These are phyloP conservation scores for Lepus townsendii DNA, from an alignment of 2,797 vertebrate genomes.

Conservation along the genomic window DNA sequence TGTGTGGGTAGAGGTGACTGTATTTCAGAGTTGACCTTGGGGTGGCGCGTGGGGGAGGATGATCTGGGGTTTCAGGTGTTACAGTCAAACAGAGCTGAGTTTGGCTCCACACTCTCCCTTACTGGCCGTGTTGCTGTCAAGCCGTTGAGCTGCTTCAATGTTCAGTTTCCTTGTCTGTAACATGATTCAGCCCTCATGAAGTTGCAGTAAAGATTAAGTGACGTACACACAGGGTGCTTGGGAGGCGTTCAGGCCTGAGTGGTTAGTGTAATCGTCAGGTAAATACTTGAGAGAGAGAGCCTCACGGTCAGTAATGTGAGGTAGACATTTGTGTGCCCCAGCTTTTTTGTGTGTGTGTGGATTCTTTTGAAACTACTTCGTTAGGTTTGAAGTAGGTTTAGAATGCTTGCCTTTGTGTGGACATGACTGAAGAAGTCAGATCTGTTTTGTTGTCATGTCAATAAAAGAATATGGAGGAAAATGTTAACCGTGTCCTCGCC, in stretches of 20 bases:
- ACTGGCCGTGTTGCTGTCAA: background rate
- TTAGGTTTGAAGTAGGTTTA: slow-evolving; percentile 30
- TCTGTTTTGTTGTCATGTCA: background rate
- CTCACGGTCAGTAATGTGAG: background rate
- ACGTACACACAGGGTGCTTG: background rate
- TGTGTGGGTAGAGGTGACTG: background rate
- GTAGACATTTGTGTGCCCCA: background rate
- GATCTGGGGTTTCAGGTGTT: background rate
- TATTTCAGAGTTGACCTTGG: background rate
- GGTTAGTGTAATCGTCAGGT: background rate
- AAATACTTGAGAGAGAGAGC: background rate
- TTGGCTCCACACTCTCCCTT: background rate
- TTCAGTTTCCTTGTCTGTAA: background rate
- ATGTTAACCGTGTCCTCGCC: background rate
- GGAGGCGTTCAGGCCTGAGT: background rate
- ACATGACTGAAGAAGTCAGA: background rate
- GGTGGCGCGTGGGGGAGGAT: background rate
- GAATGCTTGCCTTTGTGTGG: background rate
- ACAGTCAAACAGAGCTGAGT: background rate
- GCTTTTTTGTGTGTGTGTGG: background rate
- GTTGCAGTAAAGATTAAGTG: background rate
- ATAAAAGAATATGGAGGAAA: slow-evolving; percentile 1
- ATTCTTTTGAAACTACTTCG: background rate
- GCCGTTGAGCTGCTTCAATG: background rate
- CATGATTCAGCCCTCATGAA: background rate